Conservation (phyloP, 2,888 invertebrate genomes). For the Plebejus melissa region DNA sequence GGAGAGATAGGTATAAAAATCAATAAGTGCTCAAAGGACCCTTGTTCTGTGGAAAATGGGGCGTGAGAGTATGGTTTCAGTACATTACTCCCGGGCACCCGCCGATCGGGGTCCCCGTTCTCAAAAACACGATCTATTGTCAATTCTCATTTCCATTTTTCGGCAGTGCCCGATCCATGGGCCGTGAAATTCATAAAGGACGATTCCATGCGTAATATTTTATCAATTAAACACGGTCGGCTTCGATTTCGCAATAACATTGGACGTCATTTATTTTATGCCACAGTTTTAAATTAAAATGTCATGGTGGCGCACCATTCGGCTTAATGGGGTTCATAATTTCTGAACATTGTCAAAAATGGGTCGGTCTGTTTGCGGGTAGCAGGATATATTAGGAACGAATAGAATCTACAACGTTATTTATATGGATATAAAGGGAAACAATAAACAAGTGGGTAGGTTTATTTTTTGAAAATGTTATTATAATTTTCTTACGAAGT, state of each 20-base stretch:
- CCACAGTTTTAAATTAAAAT: constrained; percentile 57
- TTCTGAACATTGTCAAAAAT: constrained; percentile 12
- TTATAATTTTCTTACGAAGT: no score
- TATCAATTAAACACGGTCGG: constrained; percentile 69
- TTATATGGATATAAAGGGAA: not conserved
- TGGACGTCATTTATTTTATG: constrained; percentile 55
- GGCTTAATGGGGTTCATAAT: constrained; percentile 25
- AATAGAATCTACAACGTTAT: not conserved
- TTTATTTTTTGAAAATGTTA: no score
- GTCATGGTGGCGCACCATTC: constrained; percentile 44
- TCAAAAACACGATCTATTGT: constrained; percentile 60
- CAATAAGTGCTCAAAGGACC: constrained; percentile 23
- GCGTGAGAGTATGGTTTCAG: constrained; percentile 54
- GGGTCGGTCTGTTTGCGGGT: not conserved
- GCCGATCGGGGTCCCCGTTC: constrained; percentile 41
- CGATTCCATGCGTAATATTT: constrained; percentile 64
- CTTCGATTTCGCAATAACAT: constrained; percentile 61
- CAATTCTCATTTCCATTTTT: constrained; percentile 72
- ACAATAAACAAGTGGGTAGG: not conserved
- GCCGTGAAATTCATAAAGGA: constrained; percentile 70
- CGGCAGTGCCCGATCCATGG: constrained; percentile 59
- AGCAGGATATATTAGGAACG: not conserved
- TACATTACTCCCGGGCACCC: constrained; percentile 56
- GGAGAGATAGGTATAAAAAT: constrained; percentile 21
- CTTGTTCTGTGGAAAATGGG: constrained; percentile 37